Base-by-base conservation (phyloP, 2,113 vertebrate genomes). In the Typhlomys cinereus region DNA sequence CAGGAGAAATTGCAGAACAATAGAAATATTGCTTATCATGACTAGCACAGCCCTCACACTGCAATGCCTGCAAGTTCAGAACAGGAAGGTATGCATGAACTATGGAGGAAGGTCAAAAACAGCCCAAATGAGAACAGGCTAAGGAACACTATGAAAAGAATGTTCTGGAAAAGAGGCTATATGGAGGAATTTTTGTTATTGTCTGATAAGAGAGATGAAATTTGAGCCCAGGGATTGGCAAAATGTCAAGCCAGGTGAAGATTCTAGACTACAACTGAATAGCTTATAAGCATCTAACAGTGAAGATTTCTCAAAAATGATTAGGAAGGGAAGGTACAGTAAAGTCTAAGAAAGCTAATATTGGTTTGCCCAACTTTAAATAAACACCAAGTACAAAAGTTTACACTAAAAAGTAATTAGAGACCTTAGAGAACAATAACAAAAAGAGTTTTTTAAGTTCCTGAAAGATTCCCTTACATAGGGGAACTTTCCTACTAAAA, bases 151-250 rank as follows among this genome's bases (percentile, higher is more conserved):
- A 89, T 52, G 27, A 57, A 95, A 94, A 94, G 44, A 87, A 92
- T 83, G 57, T 90, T 96, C 69, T 94, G 74, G 85, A 96, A 95
- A 91, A 76, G n/a, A 95, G 82, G 94, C 18, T 46, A 52, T 69
- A 88, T 79, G 64, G 25, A 88, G 90, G 36, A 41, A 85, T 82
- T 80, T 85, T 4, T 41, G 34, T 80, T 86, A 84, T 74, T 89
- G 52, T 93, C 83, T 88, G 79, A 46, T 73, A 88, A 92, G 62
- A 36, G 64, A 88, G 73, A 66, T 73, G 71, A 82, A 88, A 50
- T 90, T 97, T 95, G 95, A 97, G 95, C 95, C 95, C 96, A 96
- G 95, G 96, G 92, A 94, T 50, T 94, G 88, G 82, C 61, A 94
- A 93, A 93, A 93, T 82, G 82, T 88, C 78, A 90, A 94, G 66